phyloP scores from a whole-genome alignment of 2,888 invertebrate species.

The Drosophila merina region DNA sequence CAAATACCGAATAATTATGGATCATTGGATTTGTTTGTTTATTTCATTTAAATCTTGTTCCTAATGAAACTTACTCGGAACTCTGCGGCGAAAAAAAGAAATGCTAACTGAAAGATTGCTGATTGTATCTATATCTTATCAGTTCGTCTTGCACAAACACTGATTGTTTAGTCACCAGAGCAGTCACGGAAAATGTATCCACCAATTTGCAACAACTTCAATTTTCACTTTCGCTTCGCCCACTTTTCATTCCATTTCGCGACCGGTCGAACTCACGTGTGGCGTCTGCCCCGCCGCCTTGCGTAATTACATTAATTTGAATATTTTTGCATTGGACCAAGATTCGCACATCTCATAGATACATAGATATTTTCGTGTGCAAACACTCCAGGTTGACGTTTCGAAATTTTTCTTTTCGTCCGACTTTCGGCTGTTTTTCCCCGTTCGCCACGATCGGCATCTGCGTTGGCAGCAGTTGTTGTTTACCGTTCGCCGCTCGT shows the following conservation, averaged over 20 bases:
- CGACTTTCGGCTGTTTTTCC: conserved; percentile 39
- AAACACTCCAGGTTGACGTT: conserved; percentile 53
- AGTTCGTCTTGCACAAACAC: conserved; percentile 12
- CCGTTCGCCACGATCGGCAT: conserved; percentile 34
- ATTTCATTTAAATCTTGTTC: conserved; percentile 30
- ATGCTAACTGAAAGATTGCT: conserved; percentile 3
- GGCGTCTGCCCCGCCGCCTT: conserved; percentile 45
- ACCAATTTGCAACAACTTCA: conserved; percentile 1
- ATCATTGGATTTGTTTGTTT: conserved; percentile 40
- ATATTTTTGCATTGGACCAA: conserved; percentile 36
- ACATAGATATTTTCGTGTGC: conserved; percentile 29
- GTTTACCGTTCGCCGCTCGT: conserved; percentile 78
- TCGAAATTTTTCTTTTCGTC: conserved; percentile 52
- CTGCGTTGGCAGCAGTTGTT: conserved; percentile 64
- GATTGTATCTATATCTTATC: conserved; percentile 17
- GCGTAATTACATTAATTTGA: conserved; percentile 61
- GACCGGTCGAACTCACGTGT: conserved; percentile 37
- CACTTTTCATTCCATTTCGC: conserved; percentile 35
- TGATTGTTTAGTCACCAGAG: conserved; percentile 25
- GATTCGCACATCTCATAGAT: conserved; percentile 58
- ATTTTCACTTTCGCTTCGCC: conserved; percentile 38
- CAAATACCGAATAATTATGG: conserved; percentile 16
- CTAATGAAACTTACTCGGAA: conserved; percentile 31
- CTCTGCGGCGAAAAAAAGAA: conserved; percentile 22
- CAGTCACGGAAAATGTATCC: conserved; percentile 6